Conservation (phyloP, 1,140 invertebrate species). For the Diorhabda sublineata region DNA sequence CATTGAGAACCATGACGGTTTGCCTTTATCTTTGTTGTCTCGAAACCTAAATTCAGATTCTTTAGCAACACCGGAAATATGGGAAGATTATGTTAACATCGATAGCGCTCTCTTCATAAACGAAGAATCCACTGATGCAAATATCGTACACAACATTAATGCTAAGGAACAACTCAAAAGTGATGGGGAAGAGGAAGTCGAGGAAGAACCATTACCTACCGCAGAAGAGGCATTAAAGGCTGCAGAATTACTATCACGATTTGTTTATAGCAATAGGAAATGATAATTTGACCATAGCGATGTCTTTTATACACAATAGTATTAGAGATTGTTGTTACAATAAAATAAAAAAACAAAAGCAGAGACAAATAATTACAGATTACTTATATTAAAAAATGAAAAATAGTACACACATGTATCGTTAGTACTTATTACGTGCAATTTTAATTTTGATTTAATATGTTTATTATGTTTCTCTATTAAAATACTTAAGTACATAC, state of each 20-base stretch:
- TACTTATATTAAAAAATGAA: too few species aligned
- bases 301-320: not conserved
- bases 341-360: too few species aligned
- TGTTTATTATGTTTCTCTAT: not conserved
- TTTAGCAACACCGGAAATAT: slow-evolving; percentile 35
- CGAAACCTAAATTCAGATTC: slow-evolving; percentile 34
- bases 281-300: not conserved
- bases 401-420: too few species aligned
- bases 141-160: slow-evolving; percentile 30
- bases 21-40: slow-evolving; percentile 31
- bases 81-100: slow-evolving; percentile 6
- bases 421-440: not conserved
- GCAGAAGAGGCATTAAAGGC: slow-evolving; percentile 9
- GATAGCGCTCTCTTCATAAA: slow-evolving; percentile 34
- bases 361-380: too few species aligned
- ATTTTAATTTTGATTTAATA: not conserved
- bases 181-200: slow-evolving; percentile 37
- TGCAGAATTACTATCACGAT: slow-evolving; percentile 35
- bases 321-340: too few species aligned
- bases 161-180: slow-evolving; percentile 32
- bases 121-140: slow-evolving; percentile 34
- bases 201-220: slow-evolving; percentile 40
- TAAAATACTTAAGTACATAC: not conserved
- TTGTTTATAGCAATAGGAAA: slow-evolving; percentile 32
- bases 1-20: slow-evolving; percentile 23